Conservation (phyloP, 2,797 vertebrate genomes). For the Sylvilagus floridanus region DNA sequence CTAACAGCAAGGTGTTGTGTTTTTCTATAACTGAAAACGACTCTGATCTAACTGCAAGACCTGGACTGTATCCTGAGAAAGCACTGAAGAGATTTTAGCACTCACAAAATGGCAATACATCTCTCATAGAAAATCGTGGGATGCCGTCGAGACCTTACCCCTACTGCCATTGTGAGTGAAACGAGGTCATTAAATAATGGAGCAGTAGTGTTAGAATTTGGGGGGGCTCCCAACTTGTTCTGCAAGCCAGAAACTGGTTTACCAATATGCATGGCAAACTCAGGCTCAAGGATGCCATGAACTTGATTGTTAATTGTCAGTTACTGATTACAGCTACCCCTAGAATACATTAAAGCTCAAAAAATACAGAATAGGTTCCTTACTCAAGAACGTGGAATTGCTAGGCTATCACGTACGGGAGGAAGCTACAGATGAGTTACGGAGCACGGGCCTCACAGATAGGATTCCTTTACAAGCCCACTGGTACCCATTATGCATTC, state of each 20-base stretch:
- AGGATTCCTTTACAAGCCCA: conserved; percentile 49
- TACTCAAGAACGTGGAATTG: conserved; percentile 64
- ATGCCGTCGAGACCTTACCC: neutral
- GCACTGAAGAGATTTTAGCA: neutral
- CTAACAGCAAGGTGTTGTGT: neutral
- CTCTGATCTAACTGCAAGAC: neutral
- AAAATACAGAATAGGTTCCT: conserved; percentile 69
- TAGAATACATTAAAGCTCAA: conserved; percentile 67
- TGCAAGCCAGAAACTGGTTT: fast-evolving
- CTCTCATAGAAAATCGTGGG: conserved; percentile 56
- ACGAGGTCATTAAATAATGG: conserved; percentile 61
- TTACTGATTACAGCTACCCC: neutral
- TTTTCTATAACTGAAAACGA: conserved; percentile 19
- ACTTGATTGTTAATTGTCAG: conserved; percentile 72
- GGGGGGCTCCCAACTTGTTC: conserved; percentile 50
- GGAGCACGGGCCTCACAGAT: conserved; percentile 62
- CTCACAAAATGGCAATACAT: neutral
- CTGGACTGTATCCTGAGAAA: neutral
- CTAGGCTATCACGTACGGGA: neutral
- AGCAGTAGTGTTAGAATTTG: neutral
- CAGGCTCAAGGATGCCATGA: conserved; percentile 66
- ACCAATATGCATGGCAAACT: neutral
- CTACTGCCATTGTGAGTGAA: neutral
- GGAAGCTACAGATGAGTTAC: conserved; percentile 66
- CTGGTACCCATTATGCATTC: neutral